phyloP scores from a whole-genome alignment of 2,797 vertebrate genomes.

The Mormyrus hasselquistii region DNA sequence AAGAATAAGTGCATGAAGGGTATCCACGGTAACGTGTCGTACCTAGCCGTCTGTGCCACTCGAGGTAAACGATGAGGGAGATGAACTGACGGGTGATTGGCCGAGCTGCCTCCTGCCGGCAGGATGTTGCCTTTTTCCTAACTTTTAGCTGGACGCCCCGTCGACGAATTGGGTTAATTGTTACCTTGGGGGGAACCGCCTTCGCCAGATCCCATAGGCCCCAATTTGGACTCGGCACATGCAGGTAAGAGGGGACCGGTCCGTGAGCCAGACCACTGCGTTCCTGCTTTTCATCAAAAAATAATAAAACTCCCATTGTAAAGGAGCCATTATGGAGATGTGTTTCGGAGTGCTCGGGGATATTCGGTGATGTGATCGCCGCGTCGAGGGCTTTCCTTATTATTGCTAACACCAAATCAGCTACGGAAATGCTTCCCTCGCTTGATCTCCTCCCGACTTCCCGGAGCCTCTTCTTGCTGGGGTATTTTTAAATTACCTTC shows the following conservation, averaged over 20 bases:
- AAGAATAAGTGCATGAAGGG: background rate
- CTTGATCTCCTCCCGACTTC: background rate
- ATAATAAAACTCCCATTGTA: background rate
- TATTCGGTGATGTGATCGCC: background rate
- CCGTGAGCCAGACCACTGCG: too few species aligned
- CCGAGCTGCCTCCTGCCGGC: background rate
- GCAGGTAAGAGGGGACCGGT: background rate
- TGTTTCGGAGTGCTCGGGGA: too few species aligned
- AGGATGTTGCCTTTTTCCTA: background rate
- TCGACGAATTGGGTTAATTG: slow-evolving; percentile 22
- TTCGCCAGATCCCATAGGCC: background rate
- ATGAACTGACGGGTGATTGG: slow-evolving; percentile 14
- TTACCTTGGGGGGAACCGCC: background rate
- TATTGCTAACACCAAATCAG: background rate
- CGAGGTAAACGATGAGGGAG: slow-evolving; percentile 10
- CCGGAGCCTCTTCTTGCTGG: background rate
- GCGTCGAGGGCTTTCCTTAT: background rate
- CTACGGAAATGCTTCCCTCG: background rate
- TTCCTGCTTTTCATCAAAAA: background rate
- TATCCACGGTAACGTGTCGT: background rate
- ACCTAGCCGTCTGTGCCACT: background rate
- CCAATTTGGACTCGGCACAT: background rate
- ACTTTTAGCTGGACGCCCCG: background rate
- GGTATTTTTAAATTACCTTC: slow-evolving; percentile 9
- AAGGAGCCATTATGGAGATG: background rate